These are phyloP conservation scores for Prietella phreatophila DNA, from an alignment of 2,113 vertebrate genomes.

Conservation along the genomic window DNA sequence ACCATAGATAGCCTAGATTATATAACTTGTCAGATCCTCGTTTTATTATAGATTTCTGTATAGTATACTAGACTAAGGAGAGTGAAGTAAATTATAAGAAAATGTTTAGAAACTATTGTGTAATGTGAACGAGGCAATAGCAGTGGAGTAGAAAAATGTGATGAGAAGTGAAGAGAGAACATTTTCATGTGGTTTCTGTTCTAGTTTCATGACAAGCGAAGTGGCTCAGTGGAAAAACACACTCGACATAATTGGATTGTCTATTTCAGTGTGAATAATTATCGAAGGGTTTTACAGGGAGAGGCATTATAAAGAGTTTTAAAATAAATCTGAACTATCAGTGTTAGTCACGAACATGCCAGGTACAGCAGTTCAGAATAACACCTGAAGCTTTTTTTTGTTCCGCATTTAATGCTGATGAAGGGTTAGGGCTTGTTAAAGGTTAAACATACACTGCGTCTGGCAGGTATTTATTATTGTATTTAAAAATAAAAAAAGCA, in stretches of 20 bases:
- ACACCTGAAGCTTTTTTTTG: background rate
- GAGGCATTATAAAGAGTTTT: background rate
- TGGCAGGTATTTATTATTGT: background rate
- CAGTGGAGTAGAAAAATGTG: constrained; percentile 13
- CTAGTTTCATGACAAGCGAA: background rate
- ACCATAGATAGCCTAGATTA: background rate
- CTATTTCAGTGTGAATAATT: background rate
- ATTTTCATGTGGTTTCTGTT: background rate
- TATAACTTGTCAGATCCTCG: background rate
- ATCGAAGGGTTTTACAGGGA: background rate
- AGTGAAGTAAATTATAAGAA: background rate
- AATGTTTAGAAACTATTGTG: background rate
- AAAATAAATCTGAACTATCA: background rate
- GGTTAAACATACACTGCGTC: background rate
- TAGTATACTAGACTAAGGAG: constrained; percentile 8
- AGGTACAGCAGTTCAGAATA: background rate
- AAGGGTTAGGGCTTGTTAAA: background rate
- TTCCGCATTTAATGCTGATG: background rate
- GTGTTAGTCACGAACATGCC: constrained; percentile 16
- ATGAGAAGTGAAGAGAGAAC: background rate
- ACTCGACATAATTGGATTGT: background rate
- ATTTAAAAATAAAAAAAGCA: background rate
- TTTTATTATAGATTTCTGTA: constrained; percentile 8
- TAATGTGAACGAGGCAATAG: background rate
- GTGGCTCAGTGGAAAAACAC: background rate